These are phyloP conservation scores for Taxidea taxus DNA, from an alignment of 2,113 vertebrate genomes.

Conservation along the genomic window DNA sequence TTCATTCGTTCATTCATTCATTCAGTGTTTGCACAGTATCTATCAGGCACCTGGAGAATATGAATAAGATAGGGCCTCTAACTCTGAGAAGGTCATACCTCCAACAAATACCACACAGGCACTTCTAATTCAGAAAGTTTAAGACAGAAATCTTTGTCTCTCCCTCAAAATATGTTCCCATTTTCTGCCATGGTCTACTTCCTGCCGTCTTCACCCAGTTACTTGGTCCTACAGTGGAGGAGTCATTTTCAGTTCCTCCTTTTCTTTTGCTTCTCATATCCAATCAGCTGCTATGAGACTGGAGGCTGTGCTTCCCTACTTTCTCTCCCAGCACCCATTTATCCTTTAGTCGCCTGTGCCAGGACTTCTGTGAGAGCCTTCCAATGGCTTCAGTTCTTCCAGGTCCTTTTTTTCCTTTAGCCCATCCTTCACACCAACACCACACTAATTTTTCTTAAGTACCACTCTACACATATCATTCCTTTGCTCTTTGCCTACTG, in stretches of 20 bases:
- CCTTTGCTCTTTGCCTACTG: not conserved
- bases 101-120: not conserved
- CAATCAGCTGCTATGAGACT: not conserved
- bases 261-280: not conserved
- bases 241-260: not conserved
- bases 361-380: not conserved
- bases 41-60: not conserved
- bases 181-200: not conserved
- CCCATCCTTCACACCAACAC: not conserved
- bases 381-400: not conserved
- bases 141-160: constrained; percentile 2
- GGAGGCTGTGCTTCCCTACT: not conserved
- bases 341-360: not conserved
- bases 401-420: not conserved
- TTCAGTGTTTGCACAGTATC: not conserved
- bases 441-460: not conserved
- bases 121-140: constrained; percentile 12
- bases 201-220: not conserved
- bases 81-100: not conserved
- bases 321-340: not conserved
- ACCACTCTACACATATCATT: not conserved
- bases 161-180: not conserved
- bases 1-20: not conserved
- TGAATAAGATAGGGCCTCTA: not conserved
- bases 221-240: not conserved